Conservation (phyloP, 2,113 vertebrate species). For the Chionis minor region DNA sequence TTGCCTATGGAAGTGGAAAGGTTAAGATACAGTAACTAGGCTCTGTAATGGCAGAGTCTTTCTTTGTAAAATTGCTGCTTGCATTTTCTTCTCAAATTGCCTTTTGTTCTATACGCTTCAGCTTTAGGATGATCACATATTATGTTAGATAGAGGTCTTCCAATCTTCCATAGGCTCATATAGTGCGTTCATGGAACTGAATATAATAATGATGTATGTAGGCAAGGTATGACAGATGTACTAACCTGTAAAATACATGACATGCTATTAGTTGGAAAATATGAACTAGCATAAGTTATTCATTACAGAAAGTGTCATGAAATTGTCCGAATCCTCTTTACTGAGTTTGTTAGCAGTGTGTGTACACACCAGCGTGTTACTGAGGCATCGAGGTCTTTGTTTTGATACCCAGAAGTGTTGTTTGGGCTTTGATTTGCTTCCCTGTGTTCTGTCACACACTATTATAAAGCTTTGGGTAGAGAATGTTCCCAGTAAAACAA, state of each 20-base stretch:
- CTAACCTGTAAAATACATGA: slow-evolving; percentile 6
- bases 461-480: background rate
- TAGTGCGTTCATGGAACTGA: background rate
- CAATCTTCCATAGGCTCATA: background rate
- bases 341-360: background rate
- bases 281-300: background rate
- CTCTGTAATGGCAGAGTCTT: slow-evolving; percentile 1
- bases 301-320: slow-evolving; percentile 2
- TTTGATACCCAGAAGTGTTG: background rate
- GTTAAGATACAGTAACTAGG: slow-evolving; percentile 10
- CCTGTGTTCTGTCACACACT: background rate
- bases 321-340: background rate
- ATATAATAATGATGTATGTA: background rate
- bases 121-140: background rate
- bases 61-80: background rate
- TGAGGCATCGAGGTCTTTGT: background rate
- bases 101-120: slow-evolving; percentile 12
- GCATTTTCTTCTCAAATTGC: background rate
- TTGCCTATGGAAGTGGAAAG: background rate
- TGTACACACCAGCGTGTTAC: background rate
- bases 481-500: slow-evolving; percentile 3
- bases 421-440: slow-evolving; percentile 36
- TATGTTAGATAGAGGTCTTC: background rate
- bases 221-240: background rate
- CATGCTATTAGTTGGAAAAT: slow-evolving; percentile 26